Evolutionary conservation across 2,888 invertebrate species (phyloP), one percentile per base, ranked within the genome.

Genomic region (Xylota sylvarum): DNA sequence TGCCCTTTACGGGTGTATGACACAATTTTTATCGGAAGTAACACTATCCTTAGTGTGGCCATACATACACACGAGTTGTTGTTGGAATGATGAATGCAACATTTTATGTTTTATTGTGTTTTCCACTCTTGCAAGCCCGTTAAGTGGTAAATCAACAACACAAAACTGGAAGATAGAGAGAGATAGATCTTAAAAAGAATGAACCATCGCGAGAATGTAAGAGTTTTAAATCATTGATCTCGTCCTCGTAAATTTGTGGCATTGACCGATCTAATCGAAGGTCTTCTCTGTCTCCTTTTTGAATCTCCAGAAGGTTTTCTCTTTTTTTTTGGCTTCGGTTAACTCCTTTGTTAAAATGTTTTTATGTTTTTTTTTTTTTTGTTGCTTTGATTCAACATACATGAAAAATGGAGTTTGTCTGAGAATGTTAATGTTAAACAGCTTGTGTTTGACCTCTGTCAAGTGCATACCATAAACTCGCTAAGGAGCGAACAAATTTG

Each of bases 211-310:
- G 46, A 46, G 35, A 56, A 14, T 43, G 43, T 40, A 70, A 74
- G 67, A 76, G 70, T 58, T 72, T 78, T 73, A 72, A 73, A 78
- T 78, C 78, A 83, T 78, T 78, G 78, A 73, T 67, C 78, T 76
- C 77, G 76, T 77, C 69, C 70, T 82, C 69, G 82, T 76, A 70
- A 70, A 79, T 64, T 76, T 82, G 78, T 83, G 78, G 83, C 83
- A 83, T 72, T 83, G 78, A 83, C 83, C 83, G 78, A 83, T 83
- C 83, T 73, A 78, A 78, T 83, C 83, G 83, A 83, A 83, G 83
- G 83, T 73, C 83, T 83, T 65, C 55, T 30, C 50, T 60, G 76
- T 60, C 43, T 77, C 64, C 62, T 77, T 72, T 58, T 72, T 62
- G 60, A 40, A 58, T 65, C 55, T 19, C 48, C 12, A 5, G 56